phyloP scores from a whole-genome alignment of 2,113 vertebrate genomes.

The Prunella himalayana region DNA sequence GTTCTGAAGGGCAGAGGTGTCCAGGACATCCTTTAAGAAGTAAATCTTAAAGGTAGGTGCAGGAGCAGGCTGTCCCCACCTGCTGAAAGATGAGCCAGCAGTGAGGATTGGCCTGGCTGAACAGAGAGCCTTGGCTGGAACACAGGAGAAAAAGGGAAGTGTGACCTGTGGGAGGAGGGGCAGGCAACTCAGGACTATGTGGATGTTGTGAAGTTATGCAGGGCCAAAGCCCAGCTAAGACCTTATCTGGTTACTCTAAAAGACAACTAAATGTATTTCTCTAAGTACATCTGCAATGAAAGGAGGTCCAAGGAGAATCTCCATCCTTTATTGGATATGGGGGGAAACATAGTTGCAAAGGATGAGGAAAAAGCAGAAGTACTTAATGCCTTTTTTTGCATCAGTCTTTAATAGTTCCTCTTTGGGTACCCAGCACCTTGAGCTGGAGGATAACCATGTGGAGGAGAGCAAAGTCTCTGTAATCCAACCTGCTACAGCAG shows the following conservation, averaged over 20 bases:
- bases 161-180: background rate
- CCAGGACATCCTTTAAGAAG: background rate
- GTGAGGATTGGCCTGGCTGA: background rate
- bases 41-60: background rate
- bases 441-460: background rate
- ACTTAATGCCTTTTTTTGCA: background rate
- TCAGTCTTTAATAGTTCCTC: background rate
- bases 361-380: background rate
- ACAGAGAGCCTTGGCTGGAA: background rate
- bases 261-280: background rate
- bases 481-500: background rate
- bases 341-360: background rate
- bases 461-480: background rate
- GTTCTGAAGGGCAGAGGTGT: background rate
- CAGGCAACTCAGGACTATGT: background rate
- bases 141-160: background rate
- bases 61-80: background rate
- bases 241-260: background rate
- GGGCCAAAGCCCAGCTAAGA: background rate
- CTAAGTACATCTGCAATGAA: background rate
- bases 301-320: background rate
- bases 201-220: background rate
- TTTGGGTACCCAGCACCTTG: background rate
- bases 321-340: background rate
- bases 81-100: background rate